Conservation (phyloP, 2,888 invertebrate species). For the Cryptocephalus primarius region DNA sequence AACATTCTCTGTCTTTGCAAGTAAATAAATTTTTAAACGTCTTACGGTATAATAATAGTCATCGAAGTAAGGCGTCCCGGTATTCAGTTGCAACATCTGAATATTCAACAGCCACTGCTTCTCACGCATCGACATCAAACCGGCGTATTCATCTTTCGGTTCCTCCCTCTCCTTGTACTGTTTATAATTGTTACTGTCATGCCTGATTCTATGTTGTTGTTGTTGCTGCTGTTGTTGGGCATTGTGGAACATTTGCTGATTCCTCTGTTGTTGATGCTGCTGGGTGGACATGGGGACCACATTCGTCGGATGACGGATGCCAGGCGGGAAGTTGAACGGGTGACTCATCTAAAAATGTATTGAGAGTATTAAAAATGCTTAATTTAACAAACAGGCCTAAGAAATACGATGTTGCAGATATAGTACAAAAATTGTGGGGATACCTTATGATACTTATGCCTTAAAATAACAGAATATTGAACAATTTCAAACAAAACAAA, state of each 20-base stretch:
- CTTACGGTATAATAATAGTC: constrained; percentile 92
- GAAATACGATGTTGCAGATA: no score
- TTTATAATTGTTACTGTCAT: constrained; percentile 26
- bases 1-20: no score
- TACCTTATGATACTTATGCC: no score
- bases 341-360: constrained; percentile 15
- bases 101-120: constrained; percentile 96
- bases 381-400: no score
- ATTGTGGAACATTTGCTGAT: constrained; percentile 11
- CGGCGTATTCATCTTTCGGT: constrained; percentile 67
- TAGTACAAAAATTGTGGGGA: no score
- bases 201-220: constrained; percentile 10
- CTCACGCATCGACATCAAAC: constrained; percentile 87
- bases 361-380: no score
- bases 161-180: constrained; percentile 12
- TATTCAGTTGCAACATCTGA: constrained; percentile 85
- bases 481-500: no score
- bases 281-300: background rate
- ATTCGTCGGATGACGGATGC: background rate
- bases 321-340: constrained; percentile 23
- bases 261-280: constrained; percentile 1
- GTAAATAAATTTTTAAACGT: no score
- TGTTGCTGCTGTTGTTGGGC: constrained; percentile 19
- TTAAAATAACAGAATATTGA: no score
- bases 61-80: constrained; percentile 90